phyloP scores from a whole-genome alignment of 2,113 vertebrate species.

The Toxostoma redivivum region DNA sequence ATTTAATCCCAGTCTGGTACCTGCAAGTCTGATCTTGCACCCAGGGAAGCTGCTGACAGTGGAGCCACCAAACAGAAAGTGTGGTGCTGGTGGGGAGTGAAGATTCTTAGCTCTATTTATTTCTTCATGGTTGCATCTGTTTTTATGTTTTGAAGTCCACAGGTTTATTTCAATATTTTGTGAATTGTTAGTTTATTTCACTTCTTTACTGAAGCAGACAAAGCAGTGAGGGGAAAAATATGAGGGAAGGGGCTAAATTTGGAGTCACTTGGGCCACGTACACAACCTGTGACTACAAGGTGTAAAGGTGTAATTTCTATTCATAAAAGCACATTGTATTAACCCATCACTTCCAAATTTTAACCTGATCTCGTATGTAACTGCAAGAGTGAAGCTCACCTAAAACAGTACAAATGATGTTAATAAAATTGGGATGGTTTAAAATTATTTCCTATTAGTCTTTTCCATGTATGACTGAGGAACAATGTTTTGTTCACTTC shows the following conservation, averaged over 20 bases:
- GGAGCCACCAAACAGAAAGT: background rate
- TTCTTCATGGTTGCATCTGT: background rate
- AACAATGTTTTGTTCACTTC: background rate
- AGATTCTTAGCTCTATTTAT: background rate
- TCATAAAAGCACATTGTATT: background rate
- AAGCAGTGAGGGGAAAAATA: background rate
- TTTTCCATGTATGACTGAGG: background rate
- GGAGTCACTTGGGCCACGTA: background rate
- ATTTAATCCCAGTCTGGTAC: background rate
- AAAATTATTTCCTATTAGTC: background rate
- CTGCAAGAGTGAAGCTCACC: background rate
- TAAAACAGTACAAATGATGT: background rate
- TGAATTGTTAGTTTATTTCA: background rate
- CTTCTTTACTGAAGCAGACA: background rate
- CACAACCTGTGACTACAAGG: background rate
- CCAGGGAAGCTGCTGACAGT: background rate
- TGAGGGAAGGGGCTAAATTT: background rate
- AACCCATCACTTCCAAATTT: background rate
- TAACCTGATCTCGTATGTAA: background rate
- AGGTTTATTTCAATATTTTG: background rate
- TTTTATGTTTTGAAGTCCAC: background rate
- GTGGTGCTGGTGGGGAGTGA: background rate
- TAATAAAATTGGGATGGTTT: background rate
- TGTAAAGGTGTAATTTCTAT: background rate
- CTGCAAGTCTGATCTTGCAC: background rate